A percentile compares a stretch with the other conserved stretches of the same genome.
Conservation (phyloP, 2,113 vertebrate genomes). For the Sylvilagus bachmani region DNA sequence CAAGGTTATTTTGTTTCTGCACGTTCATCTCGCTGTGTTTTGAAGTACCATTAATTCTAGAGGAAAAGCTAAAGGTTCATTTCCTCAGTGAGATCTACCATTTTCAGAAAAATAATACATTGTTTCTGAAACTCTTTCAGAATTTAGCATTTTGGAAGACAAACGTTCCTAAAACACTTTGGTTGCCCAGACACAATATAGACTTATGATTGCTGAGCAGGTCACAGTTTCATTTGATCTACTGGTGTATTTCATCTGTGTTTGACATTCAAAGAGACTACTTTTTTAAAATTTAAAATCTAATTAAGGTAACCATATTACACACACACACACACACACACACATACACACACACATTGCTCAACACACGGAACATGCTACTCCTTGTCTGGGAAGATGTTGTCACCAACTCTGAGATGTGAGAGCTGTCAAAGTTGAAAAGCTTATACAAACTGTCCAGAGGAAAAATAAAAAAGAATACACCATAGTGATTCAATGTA, state of each 20-base stretch:
- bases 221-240: not conserved
- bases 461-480: not conserved
- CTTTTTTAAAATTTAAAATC: conserved; percentile 43
- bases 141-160: conserved; percentile 59
- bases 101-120: conserved; percentile 49
- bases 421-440: not conserved
- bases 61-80: conserved; percentile 52
- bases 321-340: not conserved
- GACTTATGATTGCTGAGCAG: conserved; percentile 23
- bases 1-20: conserved; percentile 45
- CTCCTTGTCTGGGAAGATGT: not conserved
- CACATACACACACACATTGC: not conserved
- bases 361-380: conserved; percentile 25
- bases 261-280: conserved; percentile 8
- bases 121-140: not conserved
- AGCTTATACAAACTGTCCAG: not conserved
- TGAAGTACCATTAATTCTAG: conserved; percentile 55
- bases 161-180: conserved; percentile 27
- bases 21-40: conserved; percentile 28
- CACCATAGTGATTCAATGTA: conserved; percentile 10
- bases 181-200: not conserved
- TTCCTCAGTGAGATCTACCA: conserved; percentile 25
- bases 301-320: not conserved
- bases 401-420: not conserved
- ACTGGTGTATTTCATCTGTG: not conserved